Percentiles rank a stretch among this genome's conserved stretches.
These are phyloP conservation scores for Oriolus oriolus DNA, from an alignment of 2,113 vertebrate species.

Conservation along the genomic window DNA sequence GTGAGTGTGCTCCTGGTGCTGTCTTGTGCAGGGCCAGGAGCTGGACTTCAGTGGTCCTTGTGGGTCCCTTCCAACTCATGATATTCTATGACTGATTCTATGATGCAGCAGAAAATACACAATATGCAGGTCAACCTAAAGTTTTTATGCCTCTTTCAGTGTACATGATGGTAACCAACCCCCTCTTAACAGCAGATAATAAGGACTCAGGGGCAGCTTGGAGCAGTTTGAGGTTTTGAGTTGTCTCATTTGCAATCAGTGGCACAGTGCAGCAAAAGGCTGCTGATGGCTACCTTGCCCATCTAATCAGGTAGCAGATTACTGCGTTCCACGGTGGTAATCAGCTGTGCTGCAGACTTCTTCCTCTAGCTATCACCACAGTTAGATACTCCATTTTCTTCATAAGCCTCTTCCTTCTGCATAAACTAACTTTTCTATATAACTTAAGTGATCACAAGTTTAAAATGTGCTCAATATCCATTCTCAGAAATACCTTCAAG, in stretches of 20 bases:
- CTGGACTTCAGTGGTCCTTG: rapidly evolving
- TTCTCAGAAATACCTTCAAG: background rate
- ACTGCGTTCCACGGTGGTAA: rapidly evolving
- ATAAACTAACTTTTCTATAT: background rate
- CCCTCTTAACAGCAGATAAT: background rate
- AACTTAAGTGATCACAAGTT: background rate
- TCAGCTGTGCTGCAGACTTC: background rate
- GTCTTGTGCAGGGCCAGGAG: background rate
- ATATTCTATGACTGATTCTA: background rate
- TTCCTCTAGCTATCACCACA: background rate
- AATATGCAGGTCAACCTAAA: rapidly evolving
- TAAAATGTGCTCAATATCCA: background rate
- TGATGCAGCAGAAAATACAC: background rate
- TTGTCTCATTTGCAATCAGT: background rate
- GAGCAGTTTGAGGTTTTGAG: background rate
- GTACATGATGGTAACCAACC: background rate
- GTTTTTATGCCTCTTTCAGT: background rate
- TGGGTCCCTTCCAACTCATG: background rate
- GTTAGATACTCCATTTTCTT: background rate
- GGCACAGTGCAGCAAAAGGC: background rate
- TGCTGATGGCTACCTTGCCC: background rate
- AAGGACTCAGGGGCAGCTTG: background rate
- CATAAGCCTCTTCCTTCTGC: background rate
- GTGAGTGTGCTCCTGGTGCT: too few species aligned
- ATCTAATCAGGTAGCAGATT: background rate